Conservation (phyloP, 92 coral and sea anemone species). For the Phenganax stokvisi region DNA sequence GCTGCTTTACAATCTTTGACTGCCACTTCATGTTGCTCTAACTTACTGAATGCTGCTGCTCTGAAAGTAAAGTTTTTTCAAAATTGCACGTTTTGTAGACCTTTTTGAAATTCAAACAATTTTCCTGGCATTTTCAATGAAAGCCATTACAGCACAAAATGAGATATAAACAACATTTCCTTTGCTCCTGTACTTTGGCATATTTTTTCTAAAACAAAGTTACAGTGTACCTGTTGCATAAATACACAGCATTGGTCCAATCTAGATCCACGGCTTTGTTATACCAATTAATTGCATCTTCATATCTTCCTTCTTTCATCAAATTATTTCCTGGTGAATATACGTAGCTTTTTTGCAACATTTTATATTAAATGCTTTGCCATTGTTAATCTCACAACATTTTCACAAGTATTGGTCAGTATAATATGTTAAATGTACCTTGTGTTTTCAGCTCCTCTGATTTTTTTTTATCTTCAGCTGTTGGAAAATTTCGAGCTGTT, state of each 20-base stretch:
- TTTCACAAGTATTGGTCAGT: not conserved
- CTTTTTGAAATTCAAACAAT: not conserved
- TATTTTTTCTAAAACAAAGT: not conserved
- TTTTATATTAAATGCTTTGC: not conserved
- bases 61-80: constrained; percentile 36
- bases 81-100: not conserved
- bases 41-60: constrained; percentile 91
- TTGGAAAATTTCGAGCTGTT: constrained; percentile 62
- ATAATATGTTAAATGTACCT: constrained; percentile 36
- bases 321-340: constrained; percentile 66
- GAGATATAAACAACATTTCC: not conserved
- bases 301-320: constrained; percentile 76
- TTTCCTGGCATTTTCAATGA: not conserved
- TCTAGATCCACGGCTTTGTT: constrained; percentile 84
- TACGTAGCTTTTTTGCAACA: not conserved
- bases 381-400: not conserved
- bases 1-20: constrained; percentile 85
- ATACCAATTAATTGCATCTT: constrained; percentile 77
- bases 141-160: not conserved
- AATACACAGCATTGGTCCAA: constrained; percentile 82
- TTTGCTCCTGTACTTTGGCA: too few relatives aligned
- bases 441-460: constrained; percentile 75
- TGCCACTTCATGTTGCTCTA: constrained; percentile 73
- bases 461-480: constrained; percentile 55
- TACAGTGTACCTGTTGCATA: constrained; percentile 71